Evolutionary conservation across 2,797 vertebrate species (phyloP).

Genomic region (Apogon talboti): DNA sequence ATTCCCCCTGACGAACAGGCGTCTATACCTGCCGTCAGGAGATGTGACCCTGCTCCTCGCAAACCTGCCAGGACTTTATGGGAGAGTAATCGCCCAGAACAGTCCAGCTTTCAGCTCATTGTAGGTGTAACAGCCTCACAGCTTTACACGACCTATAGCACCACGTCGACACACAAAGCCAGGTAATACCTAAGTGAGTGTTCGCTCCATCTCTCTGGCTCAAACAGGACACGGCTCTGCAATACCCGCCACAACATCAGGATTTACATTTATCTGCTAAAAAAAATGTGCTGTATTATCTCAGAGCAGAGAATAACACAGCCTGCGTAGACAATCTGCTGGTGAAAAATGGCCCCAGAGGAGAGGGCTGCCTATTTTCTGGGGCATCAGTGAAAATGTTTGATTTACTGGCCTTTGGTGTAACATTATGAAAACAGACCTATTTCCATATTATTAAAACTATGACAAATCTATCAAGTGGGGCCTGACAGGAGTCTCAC

Average conservation of each 20-base stretch:
- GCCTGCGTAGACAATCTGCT: slow-evolving; percentile 47
- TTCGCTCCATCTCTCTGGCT: slow-evolving; percentile 46
- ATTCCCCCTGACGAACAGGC: slow-evolving; percentile 89
- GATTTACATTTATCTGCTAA: slow-evolving; percentile 57
- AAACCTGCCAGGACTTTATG: slow-evolving; percentile 86
- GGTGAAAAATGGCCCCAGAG: slow-evolving; percentile 60
- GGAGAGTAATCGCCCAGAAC: slow-evolving; percentile 82
- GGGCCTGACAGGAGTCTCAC: slow-evolving; percentile 46
- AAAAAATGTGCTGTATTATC: slow-evolving; percentile 47
- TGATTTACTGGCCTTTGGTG: slow-evolving; percentile 75
- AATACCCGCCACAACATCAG: slow-evolving; percentile 43
- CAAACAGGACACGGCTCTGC: slow-evolving; percentile 20
- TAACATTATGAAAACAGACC: slow-evolving; percentile 75
- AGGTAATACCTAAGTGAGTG: slow-evolving; percentile 25
- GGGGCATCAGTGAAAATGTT: slow-evolving; percentile 57
- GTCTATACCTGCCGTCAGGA: slow-evolving; percentile 85
- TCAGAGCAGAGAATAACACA: slow-evolving; percentile 48
- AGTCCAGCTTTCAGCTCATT: slow-evolving; percentile 50
- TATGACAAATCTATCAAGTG: slow-evolving; percentile 76
- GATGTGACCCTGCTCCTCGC: slow-evolving; percentile 85
- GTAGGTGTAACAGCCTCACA: slow-evolving; percentile 47
- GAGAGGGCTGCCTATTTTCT: slow-evolving; percentile 40
- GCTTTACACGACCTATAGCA: slow-evolving; percentile 39
- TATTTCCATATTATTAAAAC: slow-evolving; percentile 80
- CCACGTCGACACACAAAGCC: slow-evolving; percentile 32